These are phyloP conservation scores for Brachyhypopomus gauderio DNA, from an alignment of 2,113 vertebrate genomes.

Conservation along the genomic window DNA sequence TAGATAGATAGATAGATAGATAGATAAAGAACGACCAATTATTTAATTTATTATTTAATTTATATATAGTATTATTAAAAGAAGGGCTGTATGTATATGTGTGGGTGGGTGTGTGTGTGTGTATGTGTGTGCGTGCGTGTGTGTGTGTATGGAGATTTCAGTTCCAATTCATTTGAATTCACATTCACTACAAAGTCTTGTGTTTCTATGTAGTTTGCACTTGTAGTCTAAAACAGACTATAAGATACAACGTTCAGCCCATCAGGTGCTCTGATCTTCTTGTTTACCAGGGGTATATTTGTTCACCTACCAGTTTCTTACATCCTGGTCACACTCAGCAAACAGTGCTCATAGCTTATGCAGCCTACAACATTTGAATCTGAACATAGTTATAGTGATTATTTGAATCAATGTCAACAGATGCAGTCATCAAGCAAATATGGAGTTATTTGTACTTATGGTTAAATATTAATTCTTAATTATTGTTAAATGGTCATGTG, in stretches of 20 bases:
- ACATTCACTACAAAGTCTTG: too few species aligned
- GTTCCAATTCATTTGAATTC: too few species aligned
- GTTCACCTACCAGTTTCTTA: slow-evolving; percentile 59
- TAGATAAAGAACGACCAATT: too few species aligned
- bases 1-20: too few species aligned
- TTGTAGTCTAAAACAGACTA: neutral
- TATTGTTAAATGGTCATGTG: neutral
- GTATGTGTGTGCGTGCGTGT: too few species aligned
- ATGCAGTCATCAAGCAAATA: neutral
- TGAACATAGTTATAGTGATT: neutral
- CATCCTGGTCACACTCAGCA: slow-evolving; percentile 72
- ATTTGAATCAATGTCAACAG: neutral
- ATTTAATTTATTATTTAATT: too few species aligned
- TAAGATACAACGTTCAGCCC: slow-evolving; percentile 36
- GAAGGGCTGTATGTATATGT: too few species aligned
- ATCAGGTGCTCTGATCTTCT: slow-evolving; percentile 44
- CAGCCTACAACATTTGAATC: neutral
- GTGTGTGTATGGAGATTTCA: too few species aligned
- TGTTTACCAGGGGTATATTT: slow-evolving; percentile 74
- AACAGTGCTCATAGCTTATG: slow-evolving; percentile 33
- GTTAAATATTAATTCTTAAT: neutral
- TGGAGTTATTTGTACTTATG: neutral
- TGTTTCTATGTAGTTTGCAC: neutral
- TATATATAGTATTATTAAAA: too few species aligned
- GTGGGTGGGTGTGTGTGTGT: too few species aligned